A percentile compares a stretch with the other conserved stretches of the same genome.
phyloP scores from a whole-genome alignment of 2,888 invertebrate genomes.

The Macrophya alboannulata region DNA sequence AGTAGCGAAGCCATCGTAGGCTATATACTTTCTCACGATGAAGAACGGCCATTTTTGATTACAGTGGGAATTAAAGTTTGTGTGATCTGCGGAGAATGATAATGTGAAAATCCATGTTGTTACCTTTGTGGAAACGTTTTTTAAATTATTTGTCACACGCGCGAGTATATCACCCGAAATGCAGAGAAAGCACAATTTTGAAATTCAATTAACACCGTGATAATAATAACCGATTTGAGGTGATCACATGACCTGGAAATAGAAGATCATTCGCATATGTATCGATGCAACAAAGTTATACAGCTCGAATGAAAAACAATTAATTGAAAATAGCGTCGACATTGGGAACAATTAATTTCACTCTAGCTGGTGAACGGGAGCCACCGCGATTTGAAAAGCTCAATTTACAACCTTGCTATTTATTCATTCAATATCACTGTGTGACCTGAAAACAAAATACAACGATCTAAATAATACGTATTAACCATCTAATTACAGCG shows the following conservation, averaged over 20 bases:
- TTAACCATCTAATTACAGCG: slow-evolving; percentile 36
- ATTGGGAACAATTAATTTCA: slow-evolving; percentile 15
- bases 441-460: slow-evolving; percentile 37
- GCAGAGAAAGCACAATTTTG: not conserved
- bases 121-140: not conserved
- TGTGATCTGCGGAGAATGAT: not conserved
- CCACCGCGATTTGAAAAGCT: not conserved
- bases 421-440: slow-evolving; percentile 23
- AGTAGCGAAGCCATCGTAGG: not conserved
- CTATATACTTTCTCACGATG: not conserved
- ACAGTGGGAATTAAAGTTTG: not conserved
- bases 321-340: slow-evolving; percentile 6
- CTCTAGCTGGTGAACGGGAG: not conserved
- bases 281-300: not conserved
- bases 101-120: not conserved
- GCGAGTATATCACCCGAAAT: no score
- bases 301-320: not conserved
- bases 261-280: slow-evolving; percentile 2
- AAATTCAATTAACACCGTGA: not conserved
- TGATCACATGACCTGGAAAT: slow-evolving; percentile 4
- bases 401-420: slow-evolving; percentile 18
- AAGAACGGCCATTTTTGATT: not conserved
- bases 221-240: not conserved
- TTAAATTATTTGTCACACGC: no score
- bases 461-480: slow-evolving; percentile 6